Evolutionary conservation across 2,113 vertebrate genomes (phyloP), one percentile per base, ranked within the genome.

Genomic region (Petroica traversi): DNA sequence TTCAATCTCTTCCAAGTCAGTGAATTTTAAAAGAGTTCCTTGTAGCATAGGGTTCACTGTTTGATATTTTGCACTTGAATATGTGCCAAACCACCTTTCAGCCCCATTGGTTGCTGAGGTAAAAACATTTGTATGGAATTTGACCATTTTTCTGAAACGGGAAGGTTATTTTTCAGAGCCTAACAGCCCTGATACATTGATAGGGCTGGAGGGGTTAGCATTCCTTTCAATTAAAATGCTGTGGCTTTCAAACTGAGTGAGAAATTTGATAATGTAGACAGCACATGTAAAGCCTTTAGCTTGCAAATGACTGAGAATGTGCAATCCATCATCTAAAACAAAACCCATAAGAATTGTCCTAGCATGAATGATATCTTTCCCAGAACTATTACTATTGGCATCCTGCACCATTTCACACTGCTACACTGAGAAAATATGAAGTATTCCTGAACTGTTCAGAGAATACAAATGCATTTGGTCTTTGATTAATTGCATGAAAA

Each of bases 301-400:
- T 97, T 92, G 75, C 71, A 90, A 98, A 96, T 95, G 95, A 95
- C 96, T 95, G 93, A 93, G 94, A 93, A 96, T 75, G 86, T 84
- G 96, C 85, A 97, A 96, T 95, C 94, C 88, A 97, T 95, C 96
- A 93, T 95, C 87, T 94, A 97, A 95, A 97, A 97, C 74, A 96
- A 96, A 97, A 91, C 75, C 92, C 81, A 4, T 91, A 96, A 92
- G 94, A 93, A 93, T 88, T 97, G 90, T 97, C 94, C 92, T 97
- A 98, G 95, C 62, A 95, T 91, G 92, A 96, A 95, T 92, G 67
- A 83, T 94, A 95, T 94, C 81, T 88, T 95, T 93, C 92, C 62
- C 89, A 92, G 81, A 95, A 95, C 93, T 93, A 87, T 94, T 93
- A 95, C 93, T 55, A 77, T 6, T 96, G 89, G 81, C 85, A 95